Evolutionary conservation across 1,140 invertebrate genomes (phyloP).

Genomic region (Cydia strobilella): DNA sequence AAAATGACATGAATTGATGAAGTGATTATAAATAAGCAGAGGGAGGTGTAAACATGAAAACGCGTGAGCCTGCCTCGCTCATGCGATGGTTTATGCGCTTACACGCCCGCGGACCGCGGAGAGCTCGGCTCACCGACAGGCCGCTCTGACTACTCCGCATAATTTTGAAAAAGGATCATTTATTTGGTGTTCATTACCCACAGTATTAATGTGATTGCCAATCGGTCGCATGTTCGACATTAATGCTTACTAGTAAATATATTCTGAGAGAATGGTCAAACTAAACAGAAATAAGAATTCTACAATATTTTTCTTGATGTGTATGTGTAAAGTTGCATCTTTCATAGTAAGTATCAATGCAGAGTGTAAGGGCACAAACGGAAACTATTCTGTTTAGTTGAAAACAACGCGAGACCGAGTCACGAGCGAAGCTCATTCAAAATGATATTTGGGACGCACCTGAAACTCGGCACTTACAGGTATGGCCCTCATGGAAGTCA

Average conservation of each 20-base stretch:
- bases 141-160: no score
- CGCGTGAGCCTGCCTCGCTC: slow-evolving; percentile 4
- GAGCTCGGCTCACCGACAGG: not conserved
- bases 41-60: not conserved
- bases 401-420: no score
- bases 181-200: no score
- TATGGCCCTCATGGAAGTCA: not conserved
- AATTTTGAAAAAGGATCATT: no score
- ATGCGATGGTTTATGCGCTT: slow-evolving; percentile 12
- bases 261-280: no score
- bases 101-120: not conserved
- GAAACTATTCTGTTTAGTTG: no score
- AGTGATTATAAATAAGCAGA: not conserved
- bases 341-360: slow-evolving; percentile 2
- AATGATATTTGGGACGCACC: not conserved
- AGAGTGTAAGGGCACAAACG: slow-evolving; percentile 9
- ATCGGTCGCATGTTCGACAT: not conserved
- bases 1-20: not conserved
- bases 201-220: not conserved
- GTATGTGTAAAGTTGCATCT: no score
- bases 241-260: no score
- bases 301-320: no score
- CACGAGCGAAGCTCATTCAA: slow-evolving; percentile 5
- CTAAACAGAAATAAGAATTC: no score
- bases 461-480: slow-evolving; percentile 2